These are phyloP conservation scores for Origma solitaria DNA, from an alignment of 2,113 vertebrate species.

Conservation along the genomic window DNA sequence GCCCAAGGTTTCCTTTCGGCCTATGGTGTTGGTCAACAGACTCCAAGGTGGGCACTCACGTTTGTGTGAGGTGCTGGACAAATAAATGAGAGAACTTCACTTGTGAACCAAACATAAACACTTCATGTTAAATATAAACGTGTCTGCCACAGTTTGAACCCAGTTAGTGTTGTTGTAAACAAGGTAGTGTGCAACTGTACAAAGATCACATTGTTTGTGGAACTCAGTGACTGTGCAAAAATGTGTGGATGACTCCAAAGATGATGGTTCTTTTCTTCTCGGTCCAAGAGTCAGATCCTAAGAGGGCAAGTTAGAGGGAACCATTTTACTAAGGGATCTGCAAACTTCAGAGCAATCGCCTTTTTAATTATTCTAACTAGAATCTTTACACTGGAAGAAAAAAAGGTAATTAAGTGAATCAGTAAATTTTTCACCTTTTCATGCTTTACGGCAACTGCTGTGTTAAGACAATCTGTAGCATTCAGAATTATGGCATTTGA, in stretches of 20 bases:
- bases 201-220: constrained; percentile 8
- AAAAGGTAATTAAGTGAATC: not conserved
- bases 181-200: not conserved
- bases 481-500: not conserved
- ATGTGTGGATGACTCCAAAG: not conserved
- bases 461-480: not conserved
- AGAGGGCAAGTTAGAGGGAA: not conserved
- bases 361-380: not conserved
- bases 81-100: not conserved
- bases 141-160: not conserved
- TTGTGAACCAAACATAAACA: not conserved
- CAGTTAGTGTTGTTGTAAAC: not conserved
- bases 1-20: not conserved
- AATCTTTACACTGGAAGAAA: not conserved
- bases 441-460: not conserved
- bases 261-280: not conserved
- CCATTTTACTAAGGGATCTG: not conserved
- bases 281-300: not conserved
- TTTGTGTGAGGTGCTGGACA: not conserved
- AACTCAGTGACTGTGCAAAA: not conserved
- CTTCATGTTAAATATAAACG: not conserved
- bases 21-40: not conserved
- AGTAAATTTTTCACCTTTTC: not conserved
- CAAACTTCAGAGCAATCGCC: not conserved
- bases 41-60: not conserved